Base-by-base conservation (phyloP, 2,113 vertebrate genomes). In the Archilochus colubris region DNA sequence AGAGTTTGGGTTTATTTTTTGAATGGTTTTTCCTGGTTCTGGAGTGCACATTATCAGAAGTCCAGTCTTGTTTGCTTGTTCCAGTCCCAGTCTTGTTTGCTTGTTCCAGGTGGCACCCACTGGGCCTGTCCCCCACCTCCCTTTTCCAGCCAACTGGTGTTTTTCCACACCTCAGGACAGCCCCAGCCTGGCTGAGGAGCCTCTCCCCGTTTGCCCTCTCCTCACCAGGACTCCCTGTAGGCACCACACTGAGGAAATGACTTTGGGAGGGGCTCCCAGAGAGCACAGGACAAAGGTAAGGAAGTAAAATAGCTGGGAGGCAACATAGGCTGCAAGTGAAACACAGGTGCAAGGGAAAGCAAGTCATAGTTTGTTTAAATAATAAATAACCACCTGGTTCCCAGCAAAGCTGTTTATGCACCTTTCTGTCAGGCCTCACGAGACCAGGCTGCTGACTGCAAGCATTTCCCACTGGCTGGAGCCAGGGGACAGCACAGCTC, bases 401-500 rank as follows among this genome's bases (percentile, higher is more conserved):
- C 22, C 25, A 55, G 69, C 50, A 61, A 50, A 38, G 53, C 63
- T 27, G 28, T 36, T 13, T 8, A 7, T 53, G 64, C 59, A 4
- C 21, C 51, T 55, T 0, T 20, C 0, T 20, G 46, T 11, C 31
- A 28, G 27, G 3, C 62, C 76, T 38, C 23, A 7, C 0, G 1
- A 14, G 64, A 4, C 4, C 23, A 8, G 0, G 2, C 43, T 12
- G 73, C 43, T 3, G 14, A 12, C 50, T 8, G 2, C 12, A 1
- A 24, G n/a, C 25, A 1, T 25, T n/a, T 77, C 50, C 13, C 57
- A 1, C 20, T 3, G 3, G 3, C n/a, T 2, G 31, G 31, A 28
- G 50, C 0, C 10, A 2, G 2, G 2, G 22, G 13, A 25, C 12
- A 1, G 17, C 7, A 1, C 11, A 7, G 74, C 43, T 53, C 51